Conservation (phyloP, 2,113 vertebrate genomes). For the Centropristis striata region DNA sequence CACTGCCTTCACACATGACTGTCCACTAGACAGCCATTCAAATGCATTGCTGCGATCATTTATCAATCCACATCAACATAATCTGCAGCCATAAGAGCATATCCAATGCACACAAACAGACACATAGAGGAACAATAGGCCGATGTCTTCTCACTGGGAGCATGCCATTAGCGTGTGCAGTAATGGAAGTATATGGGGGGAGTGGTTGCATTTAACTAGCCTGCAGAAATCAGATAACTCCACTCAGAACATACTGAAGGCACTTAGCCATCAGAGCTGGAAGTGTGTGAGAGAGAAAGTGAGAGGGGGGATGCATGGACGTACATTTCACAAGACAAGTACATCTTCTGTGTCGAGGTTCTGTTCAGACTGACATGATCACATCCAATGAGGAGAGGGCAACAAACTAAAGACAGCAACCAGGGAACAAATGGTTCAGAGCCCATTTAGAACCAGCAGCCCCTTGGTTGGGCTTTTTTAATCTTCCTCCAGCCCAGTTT, state of each 20-base stretch:
- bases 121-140: constrained; percentile 3
- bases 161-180: constrained; percentile 46
- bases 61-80: constrained; percentile 22
- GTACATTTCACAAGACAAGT: constrained; percentile 33
- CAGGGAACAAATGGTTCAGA: constrained; percentile 1
- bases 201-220: constrained; percentile 69
- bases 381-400: constrained; percentile 1
- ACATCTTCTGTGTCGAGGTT: constrained; percentile 25
- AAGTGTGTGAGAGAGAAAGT: not conserved
- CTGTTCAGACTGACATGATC: constrained; percentile 23
- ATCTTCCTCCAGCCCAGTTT: not conserved
- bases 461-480: constrained; percentile 9
- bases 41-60: constrained; percentile 34
- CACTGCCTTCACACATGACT: constrained; percentile 54
- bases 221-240: constrained; percentile 75
- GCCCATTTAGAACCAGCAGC: constrained; percentile 23
- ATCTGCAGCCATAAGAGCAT: not conserved
- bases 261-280: constrained; percentile 56
- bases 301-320: not conserved
- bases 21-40: constrained; percentile 32
- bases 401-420: not conserved
- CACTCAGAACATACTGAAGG: constrained; percentile 73
- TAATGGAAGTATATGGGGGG: constrained; percentile 52
- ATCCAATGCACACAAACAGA: constrained; percentile 21
- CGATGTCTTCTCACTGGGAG: constrained; percentile 11